Evolutionary conservation across 2,113 vertebrate species (phyloP).

Genomic region (Halcyon malimbica): DNA sequence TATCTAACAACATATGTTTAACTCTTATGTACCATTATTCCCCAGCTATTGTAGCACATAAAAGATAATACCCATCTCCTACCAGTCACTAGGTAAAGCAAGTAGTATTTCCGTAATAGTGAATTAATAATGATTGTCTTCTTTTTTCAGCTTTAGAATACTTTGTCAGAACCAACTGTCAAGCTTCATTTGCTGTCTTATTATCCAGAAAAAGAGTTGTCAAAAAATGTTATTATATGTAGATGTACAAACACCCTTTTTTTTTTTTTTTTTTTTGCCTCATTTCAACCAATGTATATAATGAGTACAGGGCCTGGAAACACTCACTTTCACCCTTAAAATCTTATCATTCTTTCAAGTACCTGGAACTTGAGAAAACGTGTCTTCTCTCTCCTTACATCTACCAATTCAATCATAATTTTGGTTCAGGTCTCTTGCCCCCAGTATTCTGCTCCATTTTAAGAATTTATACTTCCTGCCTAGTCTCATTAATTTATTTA

Average conservation of each 20-base stretch:
- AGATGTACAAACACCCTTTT: neutral
- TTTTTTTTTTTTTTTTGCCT: neutral
- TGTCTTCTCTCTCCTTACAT: neutral
- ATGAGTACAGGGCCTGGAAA: neutral
- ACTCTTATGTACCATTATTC: neutral
- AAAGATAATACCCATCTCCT: neutral
- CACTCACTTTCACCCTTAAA: constrained; percentile 28
- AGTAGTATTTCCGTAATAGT: neutral
- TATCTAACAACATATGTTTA: neutral
- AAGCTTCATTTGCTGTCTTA: neutral
- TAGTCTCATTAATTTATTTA: neutral
- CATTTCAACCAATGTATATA: neutral
- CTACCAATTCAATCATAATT: neutral
- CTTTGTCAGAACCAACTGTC: neutral
- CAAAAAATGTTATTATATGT: neutral
- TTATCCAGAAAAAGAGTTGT: neutral
- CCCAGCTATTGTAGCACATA: neutral
- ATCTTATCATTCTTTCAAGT: constrained; percentile 15
- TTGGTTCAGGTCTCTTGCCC: neutral
- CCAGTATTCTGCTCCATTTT: neutral
- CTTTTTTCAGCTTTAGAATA: neutral
- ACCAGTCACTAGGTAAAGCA: neutral
- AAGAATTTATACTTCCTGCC: neutral
- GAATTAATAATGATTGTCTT: neutral
- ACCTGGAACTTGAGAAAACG: neutral